These are phyloP conservation scores for Ochotona curzoniae DNA, from an alignment of 2,113 vertebrate species.

Conservation along the genomic window DNA sequence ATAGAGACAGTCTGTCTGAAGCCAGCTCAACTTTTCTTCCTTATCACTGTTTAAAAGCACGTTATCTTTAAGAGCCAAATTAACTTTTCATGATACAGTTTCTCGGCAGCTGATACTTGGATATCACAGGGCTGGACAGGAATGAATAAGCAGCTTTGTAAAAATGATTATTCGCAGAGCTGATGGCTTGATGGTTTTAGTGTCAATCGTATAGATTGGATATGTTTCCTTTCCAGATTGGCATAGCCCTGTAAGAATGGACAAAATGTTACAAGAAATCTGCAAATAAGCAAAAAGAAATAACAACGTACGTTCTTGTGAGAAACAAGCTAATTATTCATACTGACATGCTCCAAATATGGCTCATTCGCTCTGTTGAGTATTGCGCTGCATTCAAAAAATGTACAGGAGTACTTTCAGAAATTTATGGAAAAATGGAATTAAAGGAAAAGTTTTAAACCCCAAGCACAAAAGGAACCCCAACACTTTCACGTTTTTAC, in stretches of 20 bases:
- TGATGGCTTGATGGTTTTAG: constrained; percentile 69
- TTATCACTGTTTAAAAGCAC: constrained; percentile 80
- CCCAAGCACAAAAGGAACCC: too few species aligned
- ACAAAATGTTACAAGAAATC: constrained; percentile 81
- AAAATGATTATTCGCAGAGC: constrained; percentile 73
- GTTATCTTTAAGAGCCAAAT: constrained; percentile 72
- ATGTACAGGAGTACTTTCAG: too few species aligned
- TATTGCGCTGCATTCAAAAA: constrained; percentile 27
- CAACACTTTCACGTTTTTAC: too few species aligned
- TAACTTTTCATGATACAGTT: constrained; percentile 81
- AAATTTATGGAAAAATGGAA: too few species aligned
- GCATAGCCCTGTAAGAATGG: constrained; percentile 71
- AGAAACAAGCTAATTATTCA: constrained; percentile 83
- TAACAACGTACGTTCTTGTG: constrained; percentile 78
- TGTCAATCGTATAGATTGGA: constrained; percentile 79
- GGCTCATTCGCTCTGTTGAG: constrained; percentile 74
- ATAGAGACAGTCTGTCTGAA: constrained; percentile 84
- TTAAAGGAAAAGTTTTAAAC: too few species aligned
- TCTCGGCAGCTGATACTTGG: constrained; percentile 73
- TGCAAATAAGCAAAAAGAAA: constrained; percentile 83
- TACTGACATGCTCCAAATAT: constrained; percentile 74
- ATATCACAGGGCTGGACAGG: constrained; percentile 67
- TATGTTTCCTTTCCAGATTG: constrained; percentile 76
- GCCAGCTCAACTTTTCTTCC: constrained; percentile 69
- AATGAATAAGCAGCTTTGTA: constrained; percentile 77